phyloP scores from a whole-genome alignment of 2,888 invertebrate species.

The Synergus laeviventris region DNA sequence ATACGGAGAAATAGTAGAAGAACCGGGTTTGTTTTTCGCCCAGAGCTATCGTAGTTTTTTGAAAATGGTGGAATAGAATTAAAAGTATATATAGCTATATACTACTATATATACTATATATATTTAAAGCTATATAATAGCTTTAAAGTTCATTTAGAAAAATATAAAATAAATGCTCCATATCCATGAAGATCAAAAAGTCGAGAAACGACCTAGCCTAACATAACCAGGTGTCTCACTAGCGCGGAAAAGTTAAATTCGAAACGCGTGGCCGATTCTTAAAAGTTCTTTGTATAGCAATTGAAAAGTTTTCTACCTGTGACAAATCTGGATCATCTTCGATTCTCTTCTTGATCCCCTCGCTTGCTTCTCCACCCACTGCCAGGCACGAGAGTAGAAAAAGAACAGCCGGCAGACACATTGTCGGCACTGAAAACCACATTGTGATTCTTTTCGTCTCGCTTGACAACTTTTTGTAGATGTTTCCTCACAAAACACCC shows the following conservation, averaged over 20 bases:
- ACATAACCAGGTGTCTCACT: neutral
- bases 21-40: too few species aligned
- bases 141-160: neutral
- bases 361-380: constrained; percentile 48
- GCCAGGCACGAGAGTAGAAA: constrained; percentile 39
- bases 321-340: constrained; percentile 71
- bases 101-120: neutral
- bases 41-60: too few species aligned
- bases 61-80: too few species aligned
- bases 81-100: too few species aligned
- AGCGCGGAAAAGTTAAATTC: neutral
- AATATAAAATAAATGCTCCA: neutral
- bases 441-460: constrained; percentile 42
- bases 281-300: neutral
- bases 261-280: constrained; percentile 7
- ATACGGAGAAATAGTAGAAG: too few species aligned
- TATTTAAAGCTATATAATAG: neutral
- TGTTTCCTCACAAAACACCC: constrained; percentile 20
- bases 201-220: neutral
- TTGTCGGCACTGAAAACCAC: constrained; percentile 48
- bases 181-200: neutral
- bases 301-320: constrained; percentile 57
- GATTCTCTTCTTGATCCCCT: constrained; percentile 69
- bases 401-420: constrained; percentile 44
- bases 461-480: constrained; percentile 32